Percentiles rank a stretch among this genome's conserved stretches.
Evolutionary conservation across 2,888 invertebrate species (phyloP).

Genomic region (Diaperis boleti): DNA sequence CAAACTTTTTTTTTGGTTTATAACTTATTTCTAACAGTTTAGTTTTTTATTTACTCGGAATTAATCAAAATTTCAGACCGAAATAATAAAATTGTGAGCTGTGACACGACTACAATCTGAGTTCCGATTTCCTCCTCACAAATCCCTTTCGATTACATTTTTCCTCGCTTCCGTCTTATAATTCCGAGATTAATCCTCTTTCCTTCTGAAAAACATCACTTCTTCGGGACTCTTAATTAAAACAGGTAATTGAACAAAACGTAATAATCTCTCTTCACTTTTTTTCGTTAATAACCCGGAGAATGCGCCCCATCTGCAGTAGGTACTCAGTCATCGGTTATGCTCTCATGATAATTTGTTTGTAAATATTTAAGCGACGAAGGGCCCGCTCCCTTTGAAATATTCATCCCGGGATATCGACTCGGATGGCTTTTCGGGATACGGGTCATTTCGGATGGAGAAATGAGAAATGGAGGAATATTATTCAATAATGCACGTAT

Average conservation of each 20-base stretch:
- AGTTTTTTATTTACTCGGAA: too few relatives aligned
- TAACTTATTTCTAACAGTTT: too few relatives aligned
- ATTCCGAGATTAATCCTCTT: background rate
- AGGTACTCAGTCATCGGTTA: conserved; percentile 5
- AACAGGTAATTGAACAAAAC: conserved; percentile 13
- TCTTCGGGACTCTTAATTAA: conserved; percentile 1
- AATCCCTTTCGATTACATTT: background rate
- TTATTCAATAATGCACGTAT: background rate
- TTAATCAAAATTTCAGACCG: too few relatives aligned
- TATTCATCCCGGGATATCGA: conserved; percentile 16
- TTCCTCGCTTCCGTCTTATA: background rate
- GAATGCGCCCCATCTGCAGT: background rate
- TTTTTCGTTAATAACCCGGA: too few relatives aligned
- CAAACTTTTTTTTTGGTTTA: too few relatives aligned
- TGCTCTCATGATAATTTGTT: conserved; percentile 8
- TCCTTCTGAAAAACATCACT: background rate
- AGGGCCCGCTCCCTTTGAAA: conserved; percentile 10
- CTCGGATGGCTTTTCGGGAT: conserved; percentile 11
- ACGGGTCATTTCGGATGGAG: background rate
- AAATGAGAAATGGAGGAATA: background rate
- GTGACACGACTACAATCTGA: too few relatives aligned
- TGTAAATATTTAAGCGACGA: conserved; percentile 26
- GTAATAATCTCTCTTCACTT: background rate
- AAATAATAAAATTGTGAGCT: too few relatives aligned
- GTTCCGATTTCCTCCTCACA: too few relatives aligned